Evolutionary conservation across 2,888 invertebrate species (phyloP).

Genomic region (Coenonympha arcania): DNA sequence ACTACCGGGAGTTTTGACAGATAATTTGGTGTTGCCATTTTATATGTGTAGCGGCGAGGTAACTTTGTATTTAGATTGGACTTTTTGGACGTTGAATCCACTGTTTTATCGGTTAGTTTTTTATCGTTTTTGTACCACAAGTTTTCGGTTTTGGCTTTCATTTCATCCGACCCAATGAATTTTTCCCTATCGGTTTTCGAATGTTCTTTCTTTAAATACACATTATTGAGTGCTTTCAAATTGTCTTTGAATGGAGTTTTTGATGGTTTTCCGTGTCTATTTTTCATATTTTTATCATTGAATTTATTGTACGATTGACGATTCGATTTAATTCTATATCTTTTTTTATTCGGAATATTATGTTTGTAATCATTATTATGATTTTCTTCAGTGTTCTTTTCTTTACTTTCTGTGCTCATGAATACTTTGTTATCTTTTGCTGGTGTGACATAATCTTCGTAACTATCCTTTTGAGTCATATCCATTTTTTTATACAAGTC

Average conservation of each 20-base stretch:
- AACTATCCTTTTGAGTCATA: conserved; percentile 38
- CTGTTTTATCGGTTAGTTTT: conserved; percentile 7
- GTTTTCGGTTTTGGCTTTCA: conserved; percentile 39
- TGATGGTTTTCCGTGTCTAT: too few species aligned
- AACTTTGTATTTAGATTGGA: conserved; percentile 35
- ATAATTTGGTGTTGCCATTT: conserved; percentile 46
- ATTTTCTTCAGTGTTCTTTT: not conserved
- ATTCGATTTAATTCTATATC: conserved; percentile 21
- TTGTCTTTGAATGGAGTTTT: too few species aligned
- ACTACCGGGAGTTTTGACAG: conserved; percentile 39
- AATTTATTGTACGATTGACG: not conserved
- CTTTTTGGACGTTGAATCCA: conserved; percentile 10
- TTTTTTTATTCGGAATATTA: conserved; percentile 5
- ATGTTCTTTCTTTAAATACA: not conserved
- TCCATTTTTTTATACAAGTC: conserved; percentile 31
- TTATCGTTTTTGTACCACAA: conserved; percentile 31
- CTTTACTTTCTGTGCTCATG: conserved; percentile 20
- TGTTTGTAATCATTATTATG: conserved; percentile 1
- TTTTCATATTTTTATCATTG: conserved; percentile 2
- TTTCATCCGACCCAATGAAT: conserved; percentile 21
- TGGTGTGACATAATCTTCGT: conserved; percentile 50
- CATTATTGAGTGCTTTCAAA: too few species aligned
- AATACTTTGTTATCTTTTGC: conserved; percentile 34
- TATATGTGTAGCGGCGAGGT: conserved; percentile 39
- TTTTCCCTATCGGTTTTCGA: conserved; percentile 14